Base-by-base conservation (phyloP, 2,113 vertebrate genomes). In the Pelvicachromis taeniatus region DNA sequence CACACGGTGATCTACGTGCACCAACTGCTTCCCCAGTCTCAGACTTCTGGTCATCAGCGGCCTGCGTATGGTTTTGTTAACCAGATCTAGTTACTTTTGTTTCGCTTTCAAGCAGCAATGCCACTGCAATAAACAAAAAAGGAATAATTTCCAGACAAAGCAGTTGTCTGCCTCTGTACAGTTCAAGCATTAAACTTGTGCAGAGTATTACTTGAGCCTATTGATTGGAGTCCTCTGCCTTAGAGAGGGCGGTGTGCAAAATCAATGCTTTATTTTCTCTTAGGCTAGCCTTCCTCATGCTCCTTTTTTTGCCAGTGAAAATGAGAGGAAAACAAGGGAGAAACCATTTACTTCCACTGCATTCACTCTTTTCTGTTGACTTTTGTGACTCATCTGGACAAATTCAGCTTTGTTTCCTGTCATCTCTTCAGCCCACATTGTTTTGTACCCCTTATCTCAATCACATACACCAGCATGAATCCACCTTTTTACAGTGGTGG, bases 191-290 rank as follows among this genome's bases (percentile, higher is more conserved):
- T 94, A 94, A 93, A 94, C 94, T 93, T 95, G 92, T 90, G 90
- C 87, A 83, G 90, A 93, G 92, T 92, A 95, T 93, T 95, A 93
- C 92, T 95, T 91, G 87, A 91, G 88, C 91, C 81, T 94, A 95
- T 95, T 92, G 95, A 95, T 95, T 82, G 75, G 82, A 83, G 88
- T 92, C 89, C 91, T 94, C 90, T 94, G 91, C 89, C 82, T 89
- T 78, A 83, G 92, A 93, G 88, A 92, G 93, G 90, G 75, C 79
- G 88, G 92, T 87, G 93, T 91, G 93, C 92, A 94, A 89, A 95
- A 95, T 95, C 94, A 94, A 94, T 95, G 91, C 88, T 91, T 95
- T 94, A 93, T 95, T 95, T 95, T 95, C 93, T 95, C 91, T 91
- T 83, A 94, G 93, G 91, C 90, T 90, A 89, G 89, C 88, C 89